A percentile compares a stretch with the other conserved stretches of the same genome.
These are phyloP conservation scores for Drosophila crucigera DNA, from an alignment of 2,888 invertebrate species.

Conservation along the genomic window DNA sequence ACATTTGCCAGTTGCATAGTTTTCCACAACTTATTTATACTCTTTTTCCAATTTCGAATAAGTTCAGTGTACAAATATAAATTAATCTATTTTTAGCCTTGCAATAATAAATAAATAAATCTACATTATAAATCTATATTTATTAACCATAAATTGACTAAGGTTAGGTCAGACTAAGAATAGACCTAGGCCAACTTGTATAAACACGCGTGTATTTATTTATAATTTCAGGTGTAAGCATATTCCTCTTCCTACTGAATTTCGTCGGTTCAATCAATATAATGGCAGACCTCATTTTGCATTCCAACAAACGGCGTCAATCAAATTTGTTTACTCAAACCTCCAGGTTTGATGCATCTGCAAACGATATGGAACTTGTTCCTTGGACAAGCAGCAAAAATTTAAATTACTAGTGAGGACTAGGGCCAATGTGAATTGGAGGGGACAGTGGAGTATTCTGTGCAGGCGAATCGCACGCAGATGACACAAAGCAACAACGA, in stretches of 20 bases:
- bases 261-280: not conserved
- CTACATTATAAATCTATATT: not conserved
- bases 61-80: not conserved
- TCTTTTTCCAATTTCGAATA: not conserved
- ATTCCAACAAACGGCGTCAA: not conserved
- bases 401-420: constrained; percentile 39
- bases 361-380: constrained; percentile 47
- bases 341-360: constrained; percentile 12
- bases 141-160: not conserved
- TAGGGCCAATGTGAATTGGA: not conserved
- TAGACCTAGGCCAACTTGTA: not conserved
- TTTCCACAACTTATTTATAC: not conserved
- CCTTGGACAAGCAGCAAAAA: constrained; percentile 42
- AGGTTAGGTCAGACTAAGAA: not conserved
- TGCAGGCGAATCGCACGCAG: constrained; percentile 22
- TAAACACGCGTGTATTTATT: not conserved
- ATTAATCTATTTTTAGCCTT: not conserved
- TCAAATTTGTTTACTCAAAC: constrained; percentile 11
- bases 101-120: not conserved
- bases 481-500: constrained; percentile 11
- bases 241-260: not conserved
- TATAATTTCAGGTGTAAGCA: not conserved
- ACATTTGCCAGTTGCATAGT: no score
- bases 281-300: not conserved
- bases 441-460: constrained; percentile 1